These are phyloP conservation scores for Nysson spinosus DNA, from an alignment of 2,888 invertebrate species.

Conservation along the genomic window DNA sequence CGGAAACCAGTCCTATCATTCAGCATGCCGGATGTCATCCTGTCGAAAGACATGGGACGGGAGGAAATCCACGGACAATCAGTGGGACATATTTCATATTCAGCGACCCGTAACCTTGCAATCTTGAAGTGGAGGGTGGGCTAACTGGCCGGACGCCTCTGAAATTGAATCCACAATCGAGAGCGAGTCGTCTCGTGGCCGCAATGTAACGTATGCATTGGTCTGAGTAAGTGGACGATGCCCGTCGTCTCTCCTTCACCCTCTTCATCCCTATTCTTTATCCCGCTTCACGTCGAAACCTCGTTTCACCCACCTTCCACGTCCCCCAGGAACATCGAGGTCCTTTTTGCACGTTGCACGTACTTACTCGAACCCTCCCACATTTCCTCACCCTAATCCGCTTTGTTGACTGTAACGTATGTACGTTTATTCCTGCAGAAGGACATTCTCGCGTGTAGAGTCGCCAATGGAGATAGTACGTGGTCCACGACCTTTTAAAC, in stretches of 20 bases:
- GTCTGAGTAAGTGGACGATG: conserved; percentile 64
- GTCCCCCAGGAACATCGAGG: conserved; percentile 22
- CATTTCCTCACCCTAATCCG: conserved; percentile 45
- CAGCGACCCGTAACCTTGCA: conserved; percentile 65
- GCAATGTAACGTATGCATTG: conserved; percentile 70
- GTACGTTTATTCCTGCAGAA: conserved; percentile 15
- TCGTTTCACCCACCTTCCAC: conserved; percentile 16
- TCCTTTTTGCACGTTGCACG: conserved; percentile 35
- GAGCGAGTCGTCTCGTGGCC: conserved; percentile 55
- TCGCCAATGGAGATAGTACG: no score
- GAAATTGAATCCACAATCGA: conserved; percentile 73
- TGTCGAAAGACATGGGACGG: conserved; percentile 1
- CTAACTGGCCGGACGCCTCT: conserved; percentile 62
- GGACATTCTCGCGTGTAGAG: neutral
- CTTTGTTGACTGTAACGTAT: conserved; percentile 43
- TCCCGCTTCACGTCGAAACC: conserved; percentile 8
- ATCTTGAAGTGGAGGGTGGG: conserved; percentile 57
- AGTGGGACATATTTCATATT: conserved; percentile 67
- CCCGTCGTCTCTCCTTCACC: conserved; percentile 35
- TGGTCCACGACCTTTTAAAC: no score
- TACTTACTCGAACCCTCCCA: conserved; percentile 35
- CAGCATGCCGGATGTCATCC: neutral
- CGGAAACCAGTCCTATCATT: no score
- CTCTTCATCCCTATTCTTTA: conserved; percentile 19
- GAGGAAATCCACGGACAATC: conserved; percentile 61